A percentile compares a stretch with the other conserved stretches of the same genome.
Evolutionary conservation across 2,797 vertebrate species (phyloP).

Genomic region (Amblyraja radiata): DNA sequence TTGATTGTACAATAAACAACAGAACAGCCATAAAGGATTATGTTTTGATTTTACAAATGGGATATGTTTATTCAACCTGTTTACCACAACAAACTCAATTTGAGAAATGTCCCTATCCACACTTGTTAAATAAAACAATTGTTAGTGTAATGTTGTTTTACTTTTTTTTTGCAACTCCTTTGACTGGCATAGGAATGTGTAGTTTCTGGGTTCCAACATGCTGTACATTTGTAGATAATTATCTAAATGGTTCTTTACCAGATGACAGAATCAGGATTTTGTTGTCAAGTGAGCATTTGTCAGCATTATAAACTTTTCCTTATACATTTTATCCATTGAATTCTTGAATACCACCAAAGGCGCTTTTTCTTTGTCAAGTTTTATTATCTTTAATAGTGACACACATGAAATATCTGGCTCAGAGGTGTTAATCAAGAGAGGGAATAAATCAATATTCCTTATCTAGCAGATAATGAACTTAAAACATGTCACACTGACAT

Average conservation of each 20-base stretch:
- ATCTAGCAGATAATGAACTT: neutral
- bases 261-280: neutral
- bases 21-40: neutral
- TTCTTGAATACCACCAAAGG: neutral
- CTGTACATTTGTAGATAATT: neutral
- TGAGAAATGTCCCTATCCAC: conserved; percentile 12
- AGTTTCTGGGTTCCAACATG: neutral
- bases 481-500: neutral
- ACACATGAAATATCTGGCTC: neutral
- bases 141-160: neutral
- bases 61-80: neutral
- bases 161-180: neutral
- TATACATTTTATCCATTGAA: neutral
- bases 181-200: neutral
- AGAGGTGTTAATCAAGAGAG: neutral
- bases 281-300: neutral
- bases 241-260: neutral
- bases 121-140: neutral
- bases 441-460: neutral
- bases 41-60: neutral
- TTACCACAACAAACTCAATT: neutral
- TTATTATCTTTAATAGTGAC: neutral
- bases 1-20: neutral
- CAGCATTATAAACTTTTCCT: conserved; percentile 3
- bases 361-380: neutral